Percentiles rank a stretch among this genome's conserved stretches.
Conservation (phyloP, 1,140 invertebrate genomes). For the Phthorimaea operculella region DNA sequence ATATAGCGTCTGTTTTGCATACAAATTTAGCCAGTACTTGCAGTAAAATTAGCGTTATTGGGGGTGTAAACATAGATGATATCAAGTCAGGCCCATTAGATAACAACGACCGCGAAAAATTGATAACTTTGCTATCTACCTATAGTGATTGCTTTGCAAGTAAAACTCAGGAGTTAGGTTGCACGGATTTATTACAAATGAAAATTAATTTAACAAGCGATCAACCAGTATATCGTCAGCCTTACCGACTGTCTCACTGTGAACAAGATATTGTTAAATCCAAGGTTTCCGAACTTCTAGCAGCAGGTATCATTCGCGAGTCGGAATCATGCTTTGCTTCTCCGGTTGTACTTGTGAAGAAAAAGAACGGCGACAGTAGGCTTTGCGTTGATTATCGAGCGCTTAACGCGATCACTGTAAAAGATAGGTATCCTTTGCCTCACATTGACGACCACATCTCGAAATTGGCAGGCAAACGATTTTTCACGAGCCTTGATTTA, state of each 20-base stretch:
- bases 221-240: neutral
- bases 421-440: slow-evolving; percentile 10
- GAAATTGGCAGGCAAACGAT: slow-evolving; percentile 23
- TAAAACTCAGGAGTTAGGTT: slow-evolving; percentile 15
- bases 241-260: neutral
- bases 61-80: neutral
- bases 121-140: slow-evolving; percentile 11
- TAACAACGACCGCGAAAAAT: neutral
- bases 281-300: neutral
- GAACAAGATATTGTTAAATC: slow-evolving; percentile 2
- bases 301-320: slow-evolving; percentile 2
- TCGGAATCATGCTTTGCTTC: neutral
- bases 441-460: slow-evolving; percentile 26
- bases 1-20: too few species aligned
- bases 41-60: neutral
- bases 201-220: neutral
- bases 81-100: neutral
- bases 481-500: slow-evolving; percentile 44
- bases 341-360: neutral
- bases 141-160: slow-evolving; percentile 16
- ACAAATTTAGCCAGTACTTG: too few species aligned
- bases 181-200: neutral
- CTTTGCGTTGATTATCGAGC: slow-evolving; percentile 2
- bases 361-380: neutral
- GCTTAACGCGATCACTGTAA: too few species aligned